Evolutionary conservation across 2,797 vertebrate species (phyloP), one percentile per base, ranked within the genome.

Genomic region (Aldrovandia affinis): DNA sequence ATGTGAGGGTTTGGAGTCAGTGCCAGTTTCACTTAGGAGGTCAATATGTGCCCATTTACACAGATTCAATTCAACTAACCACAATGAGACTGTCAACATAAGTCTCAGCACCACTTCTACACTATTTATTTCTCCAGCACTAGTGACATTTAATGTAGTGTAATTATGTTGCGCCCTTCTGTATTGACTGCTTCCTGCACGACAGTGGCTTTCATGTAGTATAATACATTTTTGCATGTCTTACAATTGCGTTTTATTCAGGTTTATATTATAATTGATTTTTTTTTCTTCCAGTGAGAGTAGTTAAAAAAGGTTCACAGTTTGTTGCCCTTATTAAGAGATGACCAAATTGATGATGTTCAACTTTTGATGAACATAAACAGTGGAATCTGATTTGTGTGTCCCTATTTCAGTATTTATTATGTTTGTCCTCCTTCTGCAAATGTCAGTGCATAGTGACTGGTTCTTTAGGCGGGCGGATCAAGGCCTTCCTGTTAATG

Each of bases 21-120:
- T 9, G 59, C 59, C 59, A 65, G 63, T 65, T 65, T 33, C 30
- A 2, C 28, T 28, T 12, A 25, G 14, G 28, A 61, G 73, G 25
- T 28, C 42, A 55, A 61, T 33, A 61, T n/a, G 3, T 55, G 82
- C 28, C 81, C 54, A 22, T 83, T 75, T 77, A 39, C 54, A 42
- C 18, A 42, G 25, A 54, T 59, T 36, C 57, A 15, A 57, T 12
- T 57, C 28, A 80, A 5, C 33, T 44, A 33, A 55, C 68, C 10
- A 22, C 50, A 42, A 22, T 25, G 68, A 28, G 12, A 18, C 28
- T 52, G 22, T 33, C 28, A 65, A 2, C 63, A 33, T 18, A 28
- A 14, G n/a, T 7, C 28, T 33, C n/a, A 65, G 63, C 36, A 39
- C 22, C 15, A n/a, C 14, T 83, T 59, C 36, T 1, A 61, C 25